A percentile compares a stretch with the other conserved stretches of the same genome.
phyloP scores from a whole-genome alignment of 92 coral and sea anemone genomes.

The Zoanthus solanderi region DNA sequence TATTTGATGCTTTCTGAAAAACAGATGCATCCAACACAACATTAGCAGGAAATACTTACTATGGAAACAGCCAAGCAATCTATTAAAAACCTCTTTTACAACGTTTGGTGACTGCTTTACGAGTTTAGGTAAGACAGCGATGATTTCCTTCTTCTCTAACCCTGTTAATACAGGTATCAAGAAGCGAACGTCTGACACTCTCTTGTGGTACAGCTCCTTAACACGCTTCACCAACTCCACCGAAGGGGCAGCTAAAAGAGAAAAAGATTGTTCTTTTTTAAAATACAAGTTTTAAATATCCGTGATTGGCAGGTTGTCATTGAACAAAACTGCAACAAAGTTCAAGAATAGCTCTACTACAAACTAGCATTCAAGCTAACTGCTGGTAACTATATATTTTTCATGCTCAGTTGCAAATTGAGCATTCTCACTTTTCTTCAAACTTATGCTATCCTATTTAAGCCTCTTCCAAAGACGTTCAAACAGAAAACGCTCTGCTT shows the following conservation, averaged over 20 bases:
- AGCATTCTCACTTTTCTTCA: too few relatives aligned
- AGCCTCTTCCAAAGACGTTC: too few relatives aligned
- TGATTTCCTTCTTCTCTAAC: conserved; percentile 92
- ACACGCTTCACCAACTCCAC: conserved; percentile 92
- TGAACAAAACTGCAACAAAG: too few relatives aligned
- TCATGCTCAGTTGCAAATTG: too few relatives aligned
- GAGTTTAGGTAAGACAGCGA: conserved; percentile 96
- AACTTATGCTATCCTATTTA: too few relatives aligned
- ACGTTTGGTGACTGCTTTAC: conserved; percentile 99
- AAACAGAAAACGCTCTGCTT: too few relatives aligned
- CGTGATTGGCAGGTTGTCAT: not conserved
- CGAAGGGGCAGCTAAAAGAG: conserved; percentile 87
- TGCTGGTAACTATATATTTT: too few relatives aligned
- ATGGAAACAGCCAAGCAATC: conserved; percentile 96
- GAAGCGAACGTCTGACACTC: conserved; percentile 98
- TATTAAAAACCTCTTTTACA: conserved; percentile 96
- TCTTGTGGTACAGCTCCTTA: conserved; percentile 96
- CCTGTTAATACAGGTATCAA: conserved; percentile 97
- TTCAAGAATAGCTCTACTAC: too few relatives aligned
- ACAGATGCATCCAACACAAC: not conserved
- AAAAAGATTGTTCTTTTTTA: not conserved
- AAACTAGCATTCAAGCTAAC: too few relatives aligned
- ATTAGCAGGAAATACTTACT: conserved; percentile 59
- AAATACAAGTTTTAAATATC: not conserved
- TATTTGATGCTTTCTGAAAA: not conserved